phyloP scores from a whole-genome alignment of 2,797 vertebrate genomes.

The Paratrypauchen microcephalus region DNA sequence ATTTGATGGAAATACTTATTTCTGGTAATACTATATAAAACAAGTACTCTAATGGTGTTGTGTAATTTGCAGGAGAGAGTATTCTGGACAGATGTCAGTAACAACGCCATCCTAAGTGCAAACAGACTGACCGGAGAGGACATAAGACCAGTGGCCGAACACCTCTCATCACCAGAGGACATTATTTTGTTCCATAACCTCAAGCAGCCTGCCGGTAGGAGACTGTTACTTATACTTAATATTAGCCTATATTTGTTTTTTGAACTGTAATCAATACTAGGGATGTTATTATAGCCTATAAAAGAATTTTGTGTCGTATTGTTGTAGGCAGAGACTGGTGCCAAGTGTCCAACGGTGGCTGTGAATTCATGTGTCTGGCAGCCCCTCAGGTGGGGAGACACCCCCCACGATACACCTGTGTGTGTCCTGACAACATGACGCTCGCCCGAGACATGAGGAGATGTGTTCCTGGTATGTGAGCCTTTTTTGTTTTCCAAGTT shows the following conservation, averaged over 20 bases:
- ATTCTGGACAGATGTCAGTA: conserved; percentile 89
- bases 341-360: conserved; percentile 76
- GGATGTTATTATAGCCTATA: background rate
- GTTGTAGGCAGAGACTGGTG: conserved; percentile 85
- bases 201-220: conserved; percentile 84
- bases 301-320: background rate
- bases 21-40: background rate
- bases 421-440: conserved; percentile 81
- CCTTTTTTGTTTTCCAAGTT: background rate
- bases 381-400: conserved; percentile 83
- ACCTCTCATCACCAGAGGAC: conserved; percentile 85
- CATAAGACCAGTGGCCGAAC: conserved; percentile 79
- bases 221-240: background rate
- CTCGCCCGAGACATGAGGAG: conserved; percentile 80
- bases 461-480: conserved; percentile 78
- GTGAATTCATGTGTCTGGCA: conserved; percentile 87
- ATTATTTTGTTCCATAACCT: conserved; percentile 86
- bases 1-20: background rate
- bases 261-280: background rate
- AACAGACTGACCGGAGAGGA: conserved; percentile 84
- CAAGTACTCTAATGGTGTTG: background rate
- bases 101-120: conserved; percentile 87
- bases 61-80: conserved; percentile 79
- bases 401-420: conserved; percentile 88
- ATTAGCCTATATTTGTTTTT: background rate